Evolutionary conservation across 2,888 invertebrate species (phyloP).

Genomic region (Trichogramma dendrolimi): DNA sequence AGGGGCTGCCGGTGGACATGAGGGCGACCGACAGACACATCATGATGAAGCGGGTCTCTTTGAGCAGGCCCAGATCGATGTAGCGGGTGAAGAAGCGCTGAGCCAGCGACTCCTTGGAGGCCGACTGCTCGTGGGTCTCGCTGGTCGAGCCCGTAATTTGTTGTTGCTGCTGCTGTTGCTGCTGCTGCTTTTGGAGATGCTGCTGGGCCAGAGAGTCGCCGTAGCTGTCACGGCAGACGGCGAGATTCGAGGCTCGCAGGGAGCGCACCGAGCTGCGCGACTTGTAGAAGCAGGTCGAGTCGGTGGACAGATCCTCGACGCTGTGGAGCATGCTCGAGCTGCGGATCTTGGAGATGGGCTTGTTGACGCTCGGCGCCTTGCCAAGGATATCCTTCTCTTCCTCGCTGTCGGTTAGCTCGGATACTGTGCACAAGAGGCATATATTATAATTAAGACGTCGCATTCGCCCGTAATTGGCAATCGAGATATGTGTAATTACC

Average conservation of each 20-base stretch:
- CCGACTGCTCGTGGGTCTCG: constrained; percentile 28
- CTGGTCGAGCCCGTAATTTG: constrained; percentile 2
- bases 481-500: constrained; percentile 13
- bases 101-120: constrained; percentile 36
- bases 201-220: background rate
- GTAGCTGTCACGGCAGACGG: constrained; percentile 33
- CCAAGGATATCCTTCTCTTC: constrained; percentile 59
- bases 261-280: constrained; percentile 48
- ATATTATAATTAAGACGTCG: background rate
- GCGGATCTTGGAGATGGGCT: constrained; percentile 61
- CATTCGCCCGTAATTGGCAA: background rate
- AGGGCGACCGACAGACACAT: constrained; percentile 70
- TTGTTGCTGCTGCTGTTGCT: background rate
- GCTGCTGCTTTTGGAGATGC: background rate
- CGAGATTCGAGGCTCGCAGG: constrained; percentile 40
- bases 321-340: constrained; percentile 71
- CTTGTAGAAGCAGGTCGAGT: constrained; percentile 72
- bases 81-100: constrained; percentile 55
- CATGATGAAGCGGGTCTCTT: constrained; percentile 66
- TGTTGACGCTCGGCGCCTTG: constrained; percentile 54
- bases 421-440: background rate
- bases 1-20: constrained; percentile 74
- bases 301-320: constrained; percentile 70
- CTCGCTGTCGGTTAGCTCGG: constrained; percentile 52
- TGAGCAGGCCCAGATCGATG: constrained; percentile 65